Conservation (phyloP, 2,113 vertebrate species). For the Bombycilla garrulus region DNA sequence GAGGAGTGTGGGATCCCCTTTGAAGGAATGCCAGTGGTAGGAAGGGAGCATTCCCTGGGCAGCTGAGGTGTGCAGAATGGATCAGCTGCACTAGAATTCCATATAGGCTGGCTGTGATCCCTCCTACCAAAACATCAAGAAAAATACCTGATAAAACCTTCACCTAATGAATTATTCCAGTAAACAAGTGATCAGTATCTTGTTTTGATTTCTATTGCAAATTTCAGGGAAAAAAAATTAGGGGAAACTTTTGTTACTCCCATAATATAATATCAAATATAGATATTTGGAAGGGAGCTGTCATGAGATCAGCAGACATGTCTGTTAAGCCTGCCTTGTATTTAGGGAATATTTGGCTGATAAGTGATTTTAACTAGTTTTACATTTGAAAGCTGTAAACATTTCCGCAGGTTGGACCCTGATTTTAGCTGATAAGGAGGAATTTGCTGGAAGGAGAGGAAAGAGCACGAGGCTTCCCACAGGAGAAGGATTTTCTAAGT, state of each 20-base stretch:
- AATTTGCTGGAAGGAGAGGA: conserved; percentile 1
- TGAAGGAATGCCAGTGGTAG: not conserved
- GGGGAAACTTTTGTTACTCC: not conserved
- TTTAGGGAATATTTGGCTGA: not conserved
- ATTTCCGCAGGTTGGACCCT: not conserved
- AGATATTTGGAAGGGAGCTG: not conserved
- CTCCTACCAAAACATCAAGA: not conserved
- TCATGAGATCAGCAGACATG: not conserved
- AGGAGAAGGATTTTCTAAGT: not conserved
- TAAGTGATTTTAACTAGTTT: not conserved
- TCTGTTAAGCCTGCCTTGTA: not conserved
- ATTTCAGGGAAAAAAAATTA: not conserved
- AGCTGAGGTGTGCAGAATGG: not conserved
- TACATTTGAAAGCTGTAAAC: not conserved
- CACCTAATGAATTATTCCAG: not conserved
- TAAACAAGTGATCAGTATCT: not conserved
- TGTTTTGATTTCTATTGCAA: not conserved
- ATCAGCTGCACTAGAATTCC: not conserved
- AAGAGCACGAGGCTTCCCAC: not conserved
- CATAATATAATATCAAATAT: accelerated
- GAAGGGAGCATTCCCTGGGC: not conserved
- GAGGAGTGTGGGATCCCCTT: not conserved
- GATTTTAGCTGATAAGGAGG: conserved; percentile 19
- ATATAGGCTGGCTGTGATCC: not conserved
- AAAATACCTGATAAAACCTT: not conserved